phyloP scores from a whole-genome alignment of 2,888 invertebrate species.

The Pseudococcus jackbeardsleyi region DNA sequence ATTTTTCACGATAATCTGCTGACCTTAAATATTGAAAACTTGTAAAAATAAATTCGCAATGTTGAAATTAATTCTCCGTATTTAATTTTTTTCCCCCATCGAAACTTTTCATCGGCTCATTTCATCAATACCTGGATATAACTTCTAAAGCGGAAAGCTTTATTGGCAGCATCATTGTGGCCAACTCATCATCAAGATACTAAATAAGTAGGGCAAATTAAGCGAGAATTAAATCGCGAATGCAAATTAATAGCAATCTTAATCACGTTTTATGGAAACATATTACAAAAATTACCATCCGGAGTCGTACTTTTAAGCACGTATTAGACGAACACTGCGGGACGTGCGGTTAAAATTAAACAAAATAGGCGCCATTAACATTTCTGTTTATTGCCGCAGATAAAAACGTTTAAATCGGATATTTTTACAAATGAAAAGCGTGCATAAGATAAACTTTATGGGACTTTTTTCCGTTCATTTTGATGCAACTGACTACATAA shows the following conservation, averaged over 20 bases:
- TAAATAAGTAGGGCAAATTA: neutral
- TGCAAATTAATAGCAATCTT: conserved; percentile 34
- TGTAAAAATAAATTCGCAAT: neutral
- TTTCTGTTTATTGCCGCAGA: conserved; percentile 16
- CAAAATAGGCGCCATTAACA: conserved; percentile 50
- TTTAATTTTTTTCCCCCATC: neutral
- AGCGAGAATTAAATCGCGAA: neutral
- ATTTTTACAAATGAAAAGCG: neutral
- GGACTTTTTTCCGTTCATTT: neutral
- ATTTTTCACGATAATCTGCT: conserved; percentile 29
- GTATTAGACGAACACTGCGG: neutral
- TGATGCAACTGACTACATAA: neutral
- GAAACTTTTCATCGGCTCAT: neutral
- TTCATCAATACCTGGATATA: neutral
- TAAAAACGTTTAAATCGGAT: neutral
- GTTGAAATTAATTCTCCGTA: neutral
- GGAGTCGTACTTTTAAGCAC: conserved; percentile 15
- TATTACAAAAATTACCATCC: conserved; percentile 34
- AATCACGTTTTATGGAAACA: conserved; percentile 39
- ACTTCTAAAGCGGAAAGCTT: neutral
- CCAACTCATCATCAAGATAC: no score
- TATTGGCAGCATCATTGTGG: neutral
- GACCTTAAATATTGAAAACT: conserved; percentile 45
- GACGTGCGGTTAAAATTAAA: conserved; percentile 36
- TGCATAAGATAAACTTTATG: conserved; percentile 1